phyloP scores from a whole-genome alignment of 2,113 vertebrate species.

The Psettodes erumei region DNA sequence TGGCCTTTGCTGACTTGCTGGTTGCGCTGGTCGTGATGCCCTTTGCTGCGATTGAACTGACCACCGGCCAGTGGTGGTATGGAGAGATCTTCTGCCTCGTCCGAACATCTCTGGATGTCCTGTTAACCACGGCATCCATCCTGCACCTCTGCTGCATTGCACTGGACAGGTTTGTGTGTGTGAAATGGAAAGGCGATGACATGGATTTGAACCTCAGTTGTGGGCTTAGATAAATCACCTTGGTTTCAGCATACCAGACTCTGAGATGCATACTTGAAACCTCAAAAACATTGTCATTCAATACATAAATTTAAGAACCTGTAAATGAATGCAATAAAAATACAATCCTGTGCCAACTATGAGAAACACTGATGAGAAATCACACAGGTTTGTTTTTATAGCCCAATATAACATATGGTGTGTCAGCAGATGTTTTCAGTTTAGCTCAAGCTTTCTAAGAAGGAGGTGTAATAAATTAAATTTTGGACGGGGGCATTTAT shows the following conservation, averaged over 20 bases:
- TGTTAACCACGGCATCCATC: conserved; percentile 85
- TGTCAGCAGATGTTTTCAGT: neutral
- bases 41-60: conserved; percentile 84
- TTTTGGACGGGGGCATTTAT: neutral
- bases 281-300: neutral
- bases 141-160: conserved; percentile 88
- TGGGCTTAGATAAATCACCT: neutral
- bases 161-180: conserved; percentile 78
- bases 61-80: conserved; percentile 81
- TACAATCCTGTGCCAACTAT: neutral
- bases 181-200: neutral
- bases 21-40: conserved; percentile 86
- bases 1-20: conserved; percentile 85
- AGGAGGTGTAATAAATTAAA: neutral
- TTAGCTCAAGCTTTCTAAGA: neutral
- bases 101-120: conserved; percentile 84
- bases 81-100: conserved; percentile 85
- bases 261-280: neutral
- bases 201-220: neutral
- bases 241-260: neutral
- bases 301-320: no score
- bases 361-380: neutral
- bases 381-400: neutral
- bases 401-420: neutral
- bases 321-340: neutral